These are phyloP conservation scores for Hypomecis atomaria DNA, from an alignment of 2,888 invertebrate species.

Conservation along the genomic window DNA sequence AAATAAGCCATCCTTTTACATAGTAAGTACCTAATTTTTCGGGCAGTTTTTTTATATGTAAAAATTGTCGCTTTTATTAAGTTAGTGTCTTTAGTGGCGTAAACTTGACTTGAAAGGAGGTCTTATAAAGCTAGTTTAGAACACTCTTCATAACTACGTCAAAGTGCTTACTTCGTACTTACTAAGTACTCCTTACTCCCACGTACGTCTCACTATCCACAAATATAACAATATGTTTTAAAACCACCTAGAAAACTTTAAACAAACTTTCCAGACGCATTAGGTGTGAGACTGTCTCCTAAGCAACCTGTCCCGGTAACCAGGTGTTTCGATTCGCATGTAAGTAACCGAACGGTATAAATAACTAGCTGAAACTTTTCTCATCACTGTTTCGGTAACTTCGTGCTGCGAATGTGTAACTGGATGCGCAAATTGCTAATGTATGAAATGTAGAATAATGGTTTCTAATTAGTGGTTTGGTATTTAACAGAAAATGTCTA, in stretches of 20 bases:
- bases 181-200: not conserved
- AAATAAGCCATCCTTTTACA: no score
- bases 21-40: no score
- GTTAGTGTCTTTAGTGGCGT: no score
- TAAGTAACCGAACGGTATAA: constrained; percentile 45
- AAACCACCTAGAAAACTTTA: not conserved
- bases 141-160: no score
- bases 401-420: constrained; percentile 36
- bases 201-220: not conserved
- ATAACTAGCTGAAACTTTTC: constrained; percentile 44
- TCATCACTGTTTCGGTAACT: constrained; percentile 43
- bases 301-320: constrained; percentile 27
- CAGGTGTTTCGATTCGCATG: constrained; percentile 53
- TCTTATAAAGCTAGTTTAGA: no score
- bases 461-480: constrained; percentile 16
- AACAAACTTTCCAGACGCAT: constrained; percentile 28
- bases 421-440: constrained; percentile 30
- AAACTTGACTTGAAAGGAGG: no score
- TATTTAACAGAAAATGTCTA: not conserved
- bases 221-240: not conserved
- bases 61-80: no score
- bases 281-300: constrained; percentile 28
- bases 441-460: constrained; percentile 28
- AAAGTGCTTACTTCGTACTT: no score
- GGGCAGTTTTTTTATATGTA: no score